Evolutionary conservation across 2,797 vertebrate species (phyloP).

Genomic region (Liasis olivaceus): DNA sequence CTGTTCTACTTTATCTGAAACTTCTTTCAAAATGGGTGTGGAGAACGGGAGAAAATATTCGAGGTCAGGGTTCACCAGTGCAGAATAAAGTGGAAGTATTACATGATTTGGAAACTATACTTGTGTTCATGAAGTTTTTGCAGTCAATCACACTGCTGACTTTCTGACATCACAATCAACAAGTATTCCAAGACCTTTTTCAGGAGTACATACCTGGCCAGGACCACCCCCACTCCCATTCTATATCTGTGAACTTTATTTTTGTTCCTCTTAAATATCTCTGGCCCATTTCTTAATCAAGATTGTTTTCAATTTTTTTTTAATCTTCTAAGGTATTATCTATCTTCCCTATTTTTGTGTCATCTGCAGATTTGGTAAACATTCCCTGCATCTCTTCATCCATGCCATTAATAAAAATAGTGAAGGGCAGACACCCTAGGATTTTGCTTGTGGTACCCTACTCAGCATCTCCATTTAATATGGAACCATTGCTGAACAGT

Average conservation of each 20-base stretch:
- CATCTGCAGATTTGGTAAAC: background rate
- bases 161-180: background rate
- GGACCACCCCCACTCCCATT: background rate
- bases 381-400: background rate
- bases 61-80: background rate
- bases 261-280: background rate
- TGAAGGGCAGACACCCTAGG: background rate
- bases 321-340: background rate
- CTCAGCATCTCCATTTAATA: background rate
- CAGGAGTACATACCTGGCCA: background rate
- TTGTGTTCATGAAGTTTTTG: background rate
- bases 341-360: background rate
- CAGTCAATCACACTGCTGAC: background rate
- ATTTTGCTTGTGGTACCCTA: background rate
- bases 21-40: background rate
- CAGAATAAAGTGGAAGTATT: background rate
- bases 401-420: background rate
- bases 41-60: background rate
- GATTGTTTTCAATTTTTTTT: background rate
- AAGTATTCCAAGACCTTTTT: background rate
- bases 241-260: background rate
- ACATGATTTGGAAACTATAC: background rate
- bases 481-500: background rate
- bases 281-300: background rate
- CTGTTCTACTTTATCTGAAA: background rate